phyloP scores from a whole-genome alignment of 2,113 vertebrate species.

The Anser brachyrhynchus region DNA sequence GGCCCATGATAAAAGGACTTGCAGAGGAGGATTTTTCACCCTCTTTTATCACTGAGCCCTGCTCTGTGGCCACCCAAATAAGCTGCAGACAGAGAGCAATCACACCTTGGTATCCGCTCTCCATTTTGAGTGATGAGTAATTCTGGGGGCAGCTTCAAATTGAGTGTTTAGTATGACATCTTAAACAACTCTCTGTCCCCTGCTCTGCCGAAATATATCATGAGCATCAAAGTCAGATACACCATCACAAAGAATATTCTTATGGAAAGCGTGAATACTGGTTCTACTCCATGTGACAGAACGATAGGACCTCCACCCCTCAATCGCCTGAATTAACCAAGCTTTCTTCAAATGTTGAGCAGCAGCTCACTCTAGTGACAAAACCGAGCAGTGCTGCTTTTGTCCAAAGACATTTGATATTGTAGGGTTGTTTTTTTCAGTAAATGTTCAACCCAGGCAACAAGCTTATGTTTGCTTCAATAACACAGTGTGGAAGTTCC shows the following conservation, averaged over 20 bases:
- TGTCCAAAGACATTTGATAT: background rate
- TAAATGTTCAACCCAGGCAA: rapidly evolving
- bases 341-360: constrained; percentile 7
- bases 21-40: background rate
- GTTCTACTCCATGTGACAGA: rapidly evolving
- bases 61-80: background rate
- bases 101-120: background rate
- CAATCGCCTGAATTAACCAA: background rate
- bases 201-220: background rate
- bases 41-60: background rate
- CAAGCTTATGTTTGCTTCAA: background rate
- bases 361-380: constrained; percentile 71
- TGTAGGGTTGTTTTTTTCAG: rapidly evolving
- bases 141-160: background rate
- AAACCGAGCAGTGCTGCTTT: background rate
- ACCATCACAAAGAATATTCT: background rate
- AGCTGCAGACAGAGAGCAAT: background rate
- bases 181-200: background rate
- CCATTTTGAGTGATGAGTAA: background rate
- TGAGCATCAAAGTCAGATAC: background rate
- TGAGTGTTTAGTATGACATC: background rate
- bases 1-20: background rate
- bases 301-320: rapidly evolving
- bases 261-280: background rate
- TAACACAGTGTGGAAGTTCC: background rate